These are phyloP conservation scores for Dryobates pubescens DNA, from an alignment of 2,797 vertebrate species.

Conservation along the genomic window DNA sequence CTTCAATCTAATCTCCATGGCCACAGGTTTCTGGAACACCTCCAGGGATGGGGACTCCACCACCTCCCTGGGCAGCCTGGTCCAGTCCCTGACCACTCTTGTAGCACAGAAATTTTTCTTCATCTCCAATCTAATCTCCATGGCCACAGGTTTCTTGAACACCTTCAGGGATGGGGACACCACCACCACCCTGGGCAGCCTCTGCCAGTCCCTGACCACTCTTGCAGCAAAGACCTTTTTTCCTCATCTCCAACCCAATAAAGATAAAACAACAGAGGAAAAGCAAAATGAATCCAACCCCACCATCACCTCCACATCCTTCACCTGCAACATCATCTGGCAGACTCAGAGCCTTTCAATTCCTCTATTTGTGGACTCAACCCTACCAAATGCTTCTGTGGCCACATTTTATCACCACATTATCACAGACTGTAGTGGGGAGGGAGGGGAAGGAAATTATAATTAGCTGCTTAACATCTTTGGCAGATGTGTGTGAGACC, in stretches of 20 bases:
- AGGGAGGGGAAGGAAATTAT: not conserved
- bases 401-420: not conserved
- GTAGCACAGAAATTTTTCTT: too few relatives aligned
- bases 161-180: too few relatives aligned
- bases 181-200: too few relatives aligned
- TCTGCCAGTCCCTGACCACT: too few relatives aligned
- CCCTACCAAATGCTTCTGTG: not conserved
- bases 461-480: conserved; percentile 51
- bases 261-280: not conserved
- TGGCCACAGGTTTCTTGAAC: too few relatives aligned
- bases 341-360: not conserved
- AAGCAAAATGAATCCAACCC: not conserved
- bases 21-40: too few relatives aligned
- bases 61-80: too few relatives aligned
- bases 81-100: too few relatives aligned
- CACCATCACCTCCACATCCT: not conserved
- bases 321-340: not conserved
- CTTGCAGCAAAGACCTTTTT: too few relatives aligned
- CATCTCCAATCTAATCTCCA: too few relatives aligned
- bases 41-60: too few relatives aligned
- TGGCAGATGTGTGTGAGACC: conserved; percentile 41
- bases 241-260: not conserved
- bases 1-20: too few relatives aligned
- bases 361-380: not conserved
- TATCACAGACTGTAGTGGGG: not conserved